Base-by-base conservation (phyloP, 2,797 vertebrate genomes). In the Synanceia verrucosa region DNA sequence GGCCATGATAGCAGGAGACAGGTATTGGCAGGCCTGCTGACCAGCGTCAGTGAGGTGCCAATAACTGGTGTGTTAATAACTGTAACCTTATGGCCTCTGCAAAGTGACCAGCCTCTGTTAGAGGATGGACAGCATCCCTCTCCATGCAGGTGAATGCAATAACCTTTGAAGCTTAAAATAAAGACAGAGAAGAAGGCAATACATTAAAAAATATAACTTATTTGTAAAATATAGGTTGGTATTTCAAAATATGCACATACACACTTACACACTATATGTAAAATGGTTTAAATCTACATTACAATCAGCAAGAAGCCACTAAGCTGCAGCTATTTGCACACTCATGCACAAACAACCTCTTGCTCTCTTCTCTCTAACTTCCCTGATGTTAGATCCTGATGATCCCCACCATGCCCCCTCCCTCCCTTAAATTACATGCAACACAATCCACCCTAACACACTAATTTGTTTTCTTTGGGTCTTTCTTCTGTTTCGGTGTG, bases 391-490 rank as follows among this genome's bases (percentile, higher is more conserved):
- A 88, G 82, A 84, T 93, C 87, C 88, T 91, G 82, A 90, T 90
- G 90, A 91, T 88, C 78, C 82, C 83, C 88, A 87, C 83, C 86
- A 82, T 83, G 70, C 84, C 73, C 60, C 86, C 82, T 72, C 60
- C 86, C 82, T 84, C 88, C 91, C 93, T 94, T 90, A 90, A 67
- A 88, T 95, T 94, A 94, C 92, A 92, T 92, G 93, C 89, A 94
- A 94, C 93, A 93, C 86, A 94, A 94, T 94, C 90, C 89, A 94
- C 93, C 89, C 90, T 87, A 74, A 84, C 82, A 80, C 90, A 94
- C 92, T 94, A 92, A 94, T 94, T 94, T 94, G 89, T 94, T 94
- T 93, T 94, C 86, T 94, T 93, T 86, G 84, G 70, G 83, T 86
- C 76, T 84, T 91, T 57, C 92, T 91, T 90, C 86, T 86, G 84